Base-by-base conservation (phyloP, 1,140 invertebrate genomes). In the Calosoma granatense region DNA sequence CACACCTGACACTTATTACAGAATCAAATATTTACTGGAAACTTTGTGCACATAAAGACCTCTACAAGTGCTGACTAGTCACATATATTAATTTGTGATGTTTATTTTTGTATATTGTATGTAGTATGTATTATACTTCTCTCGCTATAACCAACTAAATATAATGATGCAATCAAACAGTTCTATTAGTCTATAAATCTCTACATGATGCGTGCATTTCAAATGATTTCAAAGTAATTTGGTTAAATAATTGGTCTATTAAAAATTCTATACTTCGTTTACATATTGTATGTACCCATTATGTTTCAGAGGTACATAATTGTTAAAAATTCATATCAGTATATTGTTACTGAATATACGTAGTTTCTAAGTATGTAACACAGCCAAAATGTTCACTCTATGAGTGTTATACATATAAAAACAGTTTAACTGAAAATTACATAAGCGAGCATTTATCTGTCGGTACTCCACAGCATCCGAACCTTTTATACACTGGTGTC, bases 401-500 rank as follows among this genome's bases (percentile, higher is more conserved):
- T 11, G 41, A 47, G 41, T 47, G 41, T 47, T 9, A 11, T 47
- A 11, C 4, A 47, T 12, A 47, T 9, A 47, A 47, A 12, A 47
- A 47, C n/a, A 36, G 26, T 36, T 36, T 6, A 9, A 36, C 6
- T 9, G 26, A 47, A 47, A 53, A 22, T 53, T 53, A 53, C 51
- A 53, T 53, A 53, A 53, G 20, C 20, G 51, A 53, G 22, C 51
- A 53, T 53, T 22, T 20, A 20, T 53, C 51, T 14, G 20, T 53
- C 20, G 9, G 20, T 53, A 53, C 9, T 22, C 20, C 20, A 60
- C 69, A 71, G 60, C 69, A 71, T 47, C 59, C 63, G 55, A 71
- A 65, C 56, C 60, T 65, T 56, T 65, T 65, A 56, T 70, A 69
- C 19, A 67, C 57, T 6, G 65, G 63, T 59, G 63, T 62, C 9